A percentile compares a stretch with the other conserved stretches of the same genome.
phyloP scores from a whole-genome alignment of 2,797 vertebrate genomes.

The Chelidonichthys spinosus region DNA sequence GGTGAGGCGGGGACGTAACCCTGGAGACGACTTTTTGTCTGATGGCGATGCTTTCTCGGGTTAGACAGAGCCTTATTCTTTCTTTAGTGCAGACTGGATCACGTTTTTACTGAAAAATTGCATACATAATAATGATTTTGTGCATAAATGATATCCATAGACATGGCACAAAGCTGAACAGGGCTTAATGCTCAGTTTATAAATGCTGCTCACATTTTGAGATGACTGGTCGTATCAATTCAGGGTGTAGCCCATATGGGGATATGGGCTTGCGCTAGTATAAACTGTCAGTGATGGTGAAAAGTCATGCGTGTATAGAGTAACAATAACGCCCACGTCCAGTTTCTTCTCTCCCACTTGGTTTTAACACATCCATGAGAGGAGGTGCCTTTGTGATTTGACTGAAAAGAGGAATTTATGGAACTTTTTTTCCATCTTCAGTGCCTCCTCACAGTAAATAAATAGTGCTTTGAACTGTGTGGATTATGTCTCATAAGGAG shows the following conservation, averaged over 20 bases:
- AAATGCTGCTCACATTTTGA: constrained; percentile 29
- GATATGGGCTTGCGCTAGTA: neutral
- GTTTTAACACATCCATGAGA: constrained; percentile 16
- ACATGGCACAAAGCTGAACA: neutral
- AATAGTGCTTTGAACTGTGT: too few relatives aligned
- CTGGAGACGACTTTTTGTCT: constrained; percentile 19
- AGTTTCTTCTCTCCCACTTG: constrained; percentile 24
- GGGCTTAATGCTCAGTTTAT: constrained; percentile 1
- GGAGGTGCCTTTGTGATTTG: constrained; percentile 1
- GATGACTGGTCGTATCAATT: constrained; percentile 24
- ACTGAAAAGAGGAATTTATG: constrained; percentile 11
- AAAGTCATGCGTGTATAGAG: constrained; percentile 30
- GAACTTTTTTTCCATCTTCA: neutral
- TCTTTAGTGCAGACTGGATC: neutral
- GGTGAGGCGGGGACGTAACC: constrained; percentile 8
- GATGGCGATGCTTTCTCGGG: constrained; percentile 13
- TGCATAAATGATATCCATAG: neutral
- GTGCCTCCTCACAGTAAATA: too few relatives aligned
- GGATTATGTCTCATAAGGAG: too few relatives aligned
- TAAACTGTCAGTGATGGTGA: constrained; percentile 36
- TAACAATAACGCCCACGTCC: constrained; percentile 8
- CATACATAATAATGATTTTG: constrained; percentile 7
- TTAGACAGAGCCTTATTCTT: constrained; percentile 4
- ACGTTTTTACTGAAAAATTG: constrained; percentile 7
- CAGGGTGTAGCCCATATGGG: constrained; percentile 1